These are phyloP conservation scores for Equus przewalskii DNA, from an alignment of 2,113 vertebrate species.

Conservation along the genomic window DNA sequence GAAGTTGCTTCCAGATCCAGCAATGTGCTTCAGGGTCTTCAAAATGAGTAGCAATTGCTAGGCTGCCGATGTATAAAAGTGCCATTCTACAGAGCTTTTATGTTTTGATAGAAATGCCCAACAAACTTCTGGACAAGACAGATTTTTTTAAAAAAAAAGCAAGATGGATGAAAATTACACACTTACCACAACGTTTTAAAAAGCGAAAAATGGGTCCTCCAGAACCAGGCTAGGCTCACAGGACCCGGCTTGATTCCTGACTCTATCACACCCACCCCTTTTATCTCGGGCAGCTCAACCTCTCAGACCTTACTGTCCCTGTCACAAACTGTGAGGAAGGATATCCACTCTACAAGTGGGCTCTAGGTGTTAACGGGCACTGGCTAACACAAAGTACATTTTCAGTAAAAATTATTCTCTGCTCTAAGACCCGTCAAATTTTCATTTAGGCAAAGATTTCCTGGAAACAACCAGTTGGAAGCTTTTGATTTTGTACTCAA, in stretches of 20 bases:
- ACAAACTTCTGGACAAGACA: neutral
- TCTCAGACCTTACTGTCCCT: neutral
- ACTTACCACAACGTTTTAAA: neutral
- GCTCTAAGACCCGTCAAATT: neutral
- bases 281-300: neutral
- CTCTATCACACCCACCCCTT: no score
- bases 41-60: neutral
- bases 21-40: neutral
- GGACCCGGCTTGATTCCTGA: neutral
- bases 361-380: neutral
- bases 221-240: neutral
- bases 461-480: neutral
- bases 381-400: fast-evolving
- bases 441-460: neutral
- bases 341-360: neutral
- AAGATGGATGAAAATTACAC: neutral
- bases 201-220: neutral
- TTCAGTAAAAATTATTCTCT: neutral
- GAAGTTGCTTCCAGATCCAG: neutral
- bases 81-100: neutral
- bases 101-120: neutral
- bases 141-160: neutral
- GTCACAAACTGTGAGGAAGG: fast-evolving
- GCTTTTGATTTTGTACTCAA: neutral
- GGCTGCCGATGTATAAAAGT: neutral